Percentiles rank a stretch among this genome's conserved stretches.
Conservation (phyloP, 2,113 vertebrate genomes). For the Cyphomyrus discorhynchus region DNA sequence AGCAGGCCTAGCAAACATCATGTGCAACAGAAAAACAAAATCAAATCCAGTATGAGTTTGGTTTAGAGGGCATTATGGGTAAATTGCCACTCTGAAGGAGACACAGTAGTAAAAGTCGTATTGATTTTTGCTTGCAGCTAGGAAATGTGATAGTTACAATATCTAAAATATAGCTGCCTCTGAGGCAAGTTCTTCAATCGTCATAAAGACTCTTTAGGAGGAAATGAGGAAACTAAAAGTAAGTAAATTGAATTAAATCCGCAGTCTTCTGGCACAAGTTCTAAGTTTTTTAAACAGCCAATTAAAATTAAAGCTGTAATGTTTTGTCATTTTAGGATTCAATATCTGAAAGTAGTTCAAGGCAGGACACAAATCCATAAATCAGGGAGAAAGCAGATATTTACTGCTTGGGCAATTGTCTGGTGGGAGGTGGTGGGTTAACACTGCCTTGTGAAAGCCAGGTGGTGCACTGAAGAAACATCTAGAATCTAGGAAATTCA, state of each 20-base stretch:
- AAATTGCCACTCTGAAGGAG: neutral
- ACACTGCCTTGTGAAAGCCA: conserved; percentile 21
- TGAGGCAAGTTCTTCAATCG: neutral
- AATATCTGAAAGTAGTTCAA: neutral
- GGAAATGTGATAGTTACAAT: neutral
- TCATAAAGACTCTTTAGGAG: neutral
- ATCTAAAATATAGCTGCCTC: neutral
- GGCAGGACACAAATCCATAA: neutral
- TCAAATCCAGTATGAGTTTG: conserved; percentile 11
- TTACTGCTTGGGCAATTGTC: neutral
- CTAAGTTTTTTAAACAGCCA: neutral
- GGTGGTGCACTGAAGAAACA: conserved; percentile 31
- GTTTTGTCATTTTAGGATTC: neutral
- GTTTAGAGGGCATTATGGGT: conserved; percentile 3
- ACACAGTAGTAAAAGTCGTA: neutral
- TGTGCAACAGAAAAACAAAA: neutral
- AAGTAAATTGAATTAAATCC: neutral
- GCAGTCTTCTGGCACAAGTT: conserved; percentile 22
- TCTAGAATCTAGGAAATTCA: conserved; percentile 30
- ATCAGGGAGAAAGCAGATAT: neutral
- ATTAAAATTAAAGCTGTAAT: neutral
- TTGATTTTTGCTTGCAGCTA: neutral
- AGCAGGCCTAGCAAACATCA: neutral
- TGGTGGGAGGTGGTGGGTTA: neutral
- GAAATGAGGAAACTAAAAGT: neutral